Conservation (phyloP, 2,888 invertebrate genomes). For the Hydraecia micacea region DNA sequence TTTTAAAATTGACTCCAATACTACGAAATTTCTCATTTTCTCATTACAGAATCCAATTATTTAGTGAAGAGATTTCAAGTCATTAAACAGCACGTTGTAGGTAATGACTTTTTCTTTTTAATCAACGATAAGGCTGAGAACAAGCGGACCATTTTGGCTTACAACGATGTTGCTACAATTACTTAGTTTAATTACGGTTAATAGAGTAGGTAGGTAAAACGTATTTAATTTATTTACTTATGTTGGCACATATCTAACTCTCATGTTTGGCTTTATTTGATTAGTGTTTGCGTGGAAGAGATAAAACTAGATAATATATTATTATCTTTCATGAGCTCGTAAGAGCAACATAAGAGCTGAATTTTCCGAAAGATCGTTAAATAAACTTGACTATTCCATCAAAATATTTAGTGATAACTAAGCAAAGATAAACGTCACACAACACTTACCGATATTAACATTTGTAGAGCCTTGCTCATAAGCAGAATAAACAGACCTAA, state of each 20-base stretch:
- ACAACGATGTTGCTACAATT: slow-evolving; percentile 3
- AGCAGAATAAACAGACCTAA: not conserved
- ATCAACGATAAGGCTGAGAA: slow-evolving; percentile 27
- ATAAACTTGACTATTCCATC: slow-evolving; percentile 34
- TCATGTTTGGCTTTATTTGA: slow-evolving; percentile 24
- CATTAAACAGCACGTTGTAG: slow-evolving; percentile 1
- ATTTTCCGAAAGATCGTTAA: slow-evolving; percentile 1
- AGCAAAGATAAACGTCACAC: slow-evolving; percentile 29
- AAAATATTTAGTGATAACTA: slow-evolving; percentile 20
- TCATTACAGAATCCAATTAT: slow-evolving; percentile 4
- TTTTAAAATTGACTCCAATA: slow-evolving; percentile 6
- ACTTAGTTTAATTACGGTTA: slow-evolving; percentile 14
- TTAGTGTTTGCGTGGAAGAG: slow-evolving; percentile 6
- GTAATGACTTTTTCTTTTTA: slow-evolving; percentile 11
- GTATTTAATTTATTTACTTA: slow-evolving; percentile 10
- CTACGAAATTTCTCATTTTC: not conserved
- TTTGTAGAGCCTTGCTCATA: slow-evolving; percentile 7
- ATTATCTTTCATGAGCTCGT: slow-evolving; percentile 14
- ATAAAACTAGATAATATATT: slow-evolving; percentile 35
- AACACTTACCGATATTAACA: slow-evolving; percentile 19
- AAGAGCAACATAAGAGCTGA: not conserved
- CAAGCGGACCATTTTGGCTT: not conserved
- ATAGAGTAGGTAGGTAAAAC: slow-evolving; percentile 18
- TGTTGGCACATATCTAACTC: slow-evolving; percentile 6
- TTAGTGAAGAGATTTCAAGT: not conserved